Percentiles rank a stretch among this genome's conserved stretches.
Conservation (phyloP, 2,797 vertebrate genomes). For the Gymnothorax reevesii region DNA sequence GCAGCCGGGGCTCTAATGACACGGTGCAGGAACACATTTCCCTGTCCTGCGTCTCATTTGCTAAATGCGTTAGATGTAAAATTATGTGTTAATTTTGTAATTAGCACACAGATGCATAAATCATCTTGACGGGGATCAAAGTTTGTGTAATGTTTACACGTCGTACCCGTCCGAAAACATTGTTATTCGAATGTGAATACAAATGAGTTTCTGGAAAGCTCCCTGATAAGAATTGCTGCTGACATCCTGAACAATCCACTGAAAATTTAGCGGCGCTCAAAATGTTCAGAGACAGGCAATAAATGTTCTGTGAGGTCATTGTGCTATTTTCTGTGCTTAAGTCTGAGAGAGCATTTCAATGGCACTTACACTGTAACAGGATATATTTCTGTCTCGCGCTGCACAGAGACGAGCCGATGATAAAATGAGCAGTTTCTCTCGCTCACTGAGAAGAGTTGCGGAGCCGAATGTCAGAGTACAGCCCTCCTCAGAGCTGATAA, state of each 20-base stretch:
- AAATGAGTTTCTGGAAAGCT: conserved; percentile 1
- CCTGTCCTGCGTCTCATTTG: conserved; percentile 18
- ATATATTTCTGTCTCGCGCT: neutral
- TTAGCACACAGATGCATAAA: conserved; percentile 12
- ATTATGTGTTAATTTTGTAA: conserved; percentile 13
- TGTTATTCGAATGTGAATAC: neutral
- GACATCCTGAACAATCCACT: neutral
- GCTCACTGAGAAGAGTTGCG: neutral
- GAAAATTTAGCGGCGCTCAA: neutral
- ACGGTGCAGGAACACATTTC: conserved; percentile 20
- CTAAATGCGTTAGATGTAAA: conserved; percentile 22
- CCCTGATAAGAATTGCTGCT: neutral
- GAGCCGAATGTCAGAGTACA: neutral
- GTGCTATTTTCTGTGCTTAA: neutral
- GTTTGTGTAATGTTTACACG: neutral
- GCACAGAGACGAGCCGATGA: neutral
- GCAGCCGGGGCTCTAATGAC: conserved; percentile 27
- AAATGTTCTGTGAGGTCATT: neutral
- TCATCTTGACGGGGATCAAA: neutral
- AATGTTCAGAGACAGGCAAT: neutral
- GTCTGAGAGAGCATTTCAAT: neutral
- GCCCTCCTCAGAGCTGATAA: neutral
- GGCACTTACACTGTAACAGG: neutral
- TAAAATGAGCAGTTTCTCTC: neutral
- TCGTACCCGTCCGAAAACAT: neutral